Percentiles rank a stretch among this genome's conserved stretches.
These are phyloP conservation scores for Aphelocoma californica DNA, from an alignment of 2,797 vertebrate genomes.

Conservation along the genomic window DNA sequence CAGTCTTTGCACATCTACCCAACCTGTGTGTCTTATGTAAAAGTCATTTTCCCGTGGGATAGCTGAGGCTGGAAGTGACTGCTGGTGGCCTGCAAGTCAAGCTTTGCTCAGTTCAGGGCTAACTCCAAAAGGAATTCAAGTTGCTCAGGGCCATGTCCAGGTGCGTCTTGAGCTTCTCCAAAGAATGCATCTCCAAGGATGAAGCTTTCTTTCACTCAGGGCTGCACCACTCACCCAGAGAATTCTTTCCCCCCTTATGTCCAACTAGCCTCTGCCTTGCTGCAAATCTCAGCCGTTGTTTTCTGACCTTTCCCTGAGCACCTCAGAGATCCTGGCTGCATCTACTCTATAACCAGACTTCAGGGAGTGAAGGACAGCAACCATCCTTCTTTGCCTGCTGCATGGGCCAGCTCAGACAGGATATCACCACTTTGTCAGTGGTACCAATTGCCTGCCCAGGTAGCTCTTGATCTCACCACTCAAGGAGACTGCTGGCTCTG, in stretches of 20 bases:
- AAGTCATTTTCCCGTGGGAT: not conserved
- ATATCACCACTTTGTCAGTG: not conserved
- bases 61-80: not conserved
- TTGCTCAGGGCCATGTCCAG: not conserved
- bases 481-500: not conserved
- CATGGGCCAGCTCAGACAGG: not conserved
- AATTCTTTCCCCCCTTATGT: rapidly evolving
- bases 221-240: not conserved
- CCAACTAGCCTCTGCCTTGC: not conserved
- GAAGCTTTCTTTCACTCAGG: not conserved
- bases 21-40: not conserved
- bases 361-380: not conserved
- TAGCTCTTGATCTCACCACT: not conserved
- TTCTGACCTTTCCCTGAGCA: not conserved
- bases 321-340: not conserved
- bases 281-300: not conserved
- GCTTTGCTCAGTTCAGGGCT: not conserved
- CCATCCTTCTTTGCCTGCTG: not conserved
- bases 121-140: not conserved
- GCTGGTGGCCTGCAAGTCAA: not conserved
- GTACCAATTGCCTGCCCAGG: not conserved
- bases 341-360: not conserved
- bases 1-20: not conserved
- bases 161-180: not conserved
- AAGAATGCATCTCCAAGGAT: not conserved